phyloP scores from a whole-genome alignment of 2,113 vertebrate species.

The Pipra filicauda region DNA sequence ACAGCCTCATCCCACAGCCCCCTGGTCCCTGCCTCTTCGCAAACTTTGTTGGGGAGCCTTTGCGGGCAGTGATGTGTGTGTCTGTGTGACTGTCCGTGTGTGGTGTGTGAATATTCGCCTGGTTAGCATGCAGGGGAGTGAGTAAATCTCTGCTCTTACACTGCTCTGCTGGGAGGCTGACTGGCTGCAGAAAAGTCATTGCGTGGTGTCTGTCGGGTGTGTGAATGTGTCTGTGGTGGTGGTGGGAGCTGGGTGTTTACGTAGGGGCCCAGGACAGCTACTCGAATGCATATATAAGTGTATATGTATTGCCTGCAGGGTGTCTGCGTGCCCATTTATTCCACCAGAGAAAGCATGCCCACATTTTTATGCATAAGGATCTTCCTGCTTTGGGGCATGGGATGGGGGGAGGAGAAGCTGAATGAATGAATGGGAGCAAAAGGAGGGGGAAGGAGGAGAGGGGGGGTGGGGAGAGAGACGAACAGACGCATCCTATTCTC shows the following conservation, averaged over 20 bases:
- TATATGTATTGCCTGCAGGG: not conserved
- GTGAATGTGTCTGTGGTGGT: not conserved
- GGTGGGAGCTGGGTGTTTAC: not conserved
- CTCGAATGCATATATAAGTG: not conserved
- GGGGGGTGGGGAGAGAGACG: not conserved
- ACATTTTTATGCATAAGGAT: constrained; percentile 37
- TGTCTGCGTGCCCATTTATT: not conserved
- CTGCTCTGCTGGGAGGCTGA: constrained; percentile 5
- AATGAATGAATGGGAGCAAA: constrained; percentile 60
- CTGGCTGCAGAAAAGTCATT: constrained; percentile 56
- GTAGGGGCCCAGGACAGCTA: constrained; percentile 21
- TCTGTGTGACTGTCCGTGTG: not conserved
- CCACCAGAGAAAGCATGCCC: constrained; percentile 17
- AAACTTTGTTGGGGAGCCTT: constrained; percentile 47
- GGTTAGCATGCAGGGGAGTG: not conserved
- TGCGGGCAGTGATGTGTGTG: not conserved
- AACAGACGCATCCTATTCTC: constrained; percentile 39
- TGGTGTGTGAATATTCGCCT: not conserved
- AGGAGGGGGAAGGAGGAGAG: constrained; percentile 41
- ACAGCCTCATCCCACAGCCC: not conserved
- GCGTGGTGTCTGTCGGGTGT: constrained; percentile 41
- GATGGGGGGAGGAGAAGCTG: constrained; percentile 39
- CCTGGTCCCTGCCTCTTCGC: not conserved
- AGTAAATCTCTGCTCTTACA: constrained; percentile 11
- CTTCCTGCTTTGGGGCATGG: constrained; percentile 37